Evolutionary conservation across 2,797 vertebrate genomes (phyloP), one percentile per base, ranked within the genome.

Genomic region (Phaenicophaeus curvirostris): DNA sequence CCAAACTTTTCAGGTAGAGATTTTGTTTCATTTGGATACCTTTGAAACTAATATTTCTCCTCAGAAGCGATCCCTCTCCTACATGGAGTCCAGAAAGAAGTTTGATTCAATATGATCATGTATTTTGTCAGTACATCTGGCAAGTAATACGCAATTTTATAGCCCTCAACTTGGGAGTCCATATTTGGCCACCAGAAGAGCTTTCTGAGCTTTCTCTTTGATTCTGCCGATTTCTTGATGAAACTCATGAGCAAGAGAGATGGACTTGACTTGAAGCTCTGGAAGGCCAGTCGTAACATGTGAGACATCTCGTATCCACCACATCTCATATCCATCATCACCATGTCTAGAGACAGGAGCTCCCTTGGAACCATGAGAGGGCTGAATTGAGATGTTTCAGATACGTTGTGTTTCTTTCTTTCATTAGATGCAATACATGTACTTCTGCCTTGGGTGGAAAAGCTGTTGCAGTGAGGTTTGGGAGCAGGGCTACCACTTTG

Each of bases 101-200:
- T 39, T 54, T 27, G 28, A 46, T 71, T 79, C 39, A 20, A 11
- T 27, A 50, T 5, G 19, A 67, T 63, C 31, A 31, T 3, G 11
- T 6, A 9, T 79, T 89, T 90, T 89, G 67, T 71, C 51, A 82
- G 78, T 71, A 68, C 63, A 33, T 85, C 48, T 92, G 89, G 78
- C 3, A 23, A 90, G 37, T 50, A 77, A 35, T 58, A 20, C 0
- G 0, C 14, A 27, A 16, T 37, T 87, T 88, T 87, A 78, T n/a
- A 68, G 27, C 50, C 57, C 66, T 86, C 82, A 51, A 44, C 79
- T 72, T 90, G 82, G 79, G 54, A 75, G 54, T 77, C 67, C 42
- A 9, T 31, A 31, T 50, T 71, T 78, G 66, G 73, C 82, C 79
- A 65, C 81, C 12, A 7, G 62, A 27, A 93, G 54, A 78, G 68